These are phyloP conservation scores for Miniopterus natalensis DNA, from an alignment of 2,113 vertebrate species.

Conservation along the genomic window DNA sequence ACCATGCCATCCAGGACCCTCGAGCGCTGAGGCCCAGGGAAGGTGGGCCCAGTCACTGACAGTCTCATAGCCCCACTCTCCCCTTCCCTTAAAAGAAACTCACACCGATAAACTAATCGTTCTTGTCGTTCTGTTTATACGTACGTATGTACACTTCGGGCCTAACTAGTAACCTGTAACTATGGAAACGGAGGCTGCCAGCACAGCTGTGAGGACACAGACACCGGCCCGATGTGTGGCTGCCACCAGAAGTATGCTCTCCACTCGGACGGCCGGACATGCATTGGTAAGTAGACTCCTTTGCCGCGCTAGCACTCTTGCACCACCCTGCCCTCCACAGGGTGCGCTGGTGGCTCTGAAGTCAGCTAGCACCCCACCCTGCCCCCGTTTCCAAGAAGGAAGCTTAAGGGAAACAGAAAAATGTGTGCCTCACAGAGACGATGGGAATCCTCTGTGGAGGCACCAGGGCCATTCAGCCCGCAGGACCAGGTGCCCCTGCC, in stretches of 20 bases:
- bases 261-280: conserved; percentile 97
- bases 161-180: conserved; percentile 98
- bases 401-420: neutral
- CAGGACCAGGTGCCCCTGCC: neutral
- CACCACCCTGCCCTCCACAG: rapidly evolving
- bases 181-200: conserved; percentile 99
- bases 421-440: rapidly evolving
- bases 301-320: rapidly evolving
- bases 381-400: neutral
- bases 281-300: conserved; percentile 94
- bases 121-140: conserved; percentile 87
- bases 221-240: conserved; percentile 95
- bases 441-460: neutral
- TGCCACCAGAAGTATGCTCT: conserved; percentile 99
- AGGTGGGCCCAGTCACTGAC: rapidly evolving
- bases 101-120: conserved; percentile 79
- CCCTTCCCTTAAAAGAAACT: neutral
- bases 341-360: rapidly evolving
- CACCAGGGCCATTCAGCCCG: neutral
- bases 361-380: neutral
- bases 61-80: rapidly evolving
- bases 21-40: neutral
- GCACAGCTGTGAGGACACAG: conserved; percentile 98
- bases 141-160: conserved; percentile 81
- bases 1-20: neutral